Evolutionary conservation across 1,140 invertebrate genomes (phyloP).

Genomic region (Wiebesia pumilae): DNA sequence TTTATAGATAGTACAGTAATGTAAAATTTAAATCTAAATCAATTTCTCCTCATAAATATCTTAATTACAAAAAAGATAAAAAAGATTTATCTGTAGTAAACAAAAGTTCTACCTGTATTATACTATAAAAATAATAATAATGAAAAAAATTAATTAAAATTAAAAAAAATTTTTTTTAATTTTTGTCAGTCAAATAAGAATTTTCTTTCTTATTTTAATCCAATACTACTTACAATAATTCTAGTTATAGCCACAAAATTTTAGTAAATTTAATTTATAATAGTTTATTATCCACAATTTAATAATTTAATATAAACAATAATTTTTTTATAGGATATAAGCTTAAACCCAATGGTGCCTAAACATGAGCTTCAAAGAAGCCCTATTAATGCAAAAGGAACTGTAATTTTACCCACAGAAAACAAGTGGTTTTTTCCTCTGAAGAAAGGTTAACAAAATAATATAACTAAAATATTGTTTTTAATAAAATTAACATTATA

Average conservation of each 20-base stretch:
- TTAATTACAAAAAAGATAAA: not conserved
- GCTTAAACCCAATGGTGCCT: conserved; percentile 63
- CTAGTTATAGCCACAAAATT: too few relatives aligned
- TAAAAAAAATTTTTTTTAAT: too few relatives aligned
- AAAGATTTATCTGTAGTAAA: not conserved
- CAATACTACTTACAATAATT: conserved; percentile 14
- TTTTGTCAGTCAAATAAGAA: too few relatives aligned
- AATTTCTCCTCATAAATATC: not conserved
- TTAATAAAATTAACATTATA: too few relatives aligned
- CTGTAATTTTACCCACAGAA: not conserved
- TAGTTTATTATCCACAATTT: not conserved
- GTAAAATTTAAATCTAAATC: conserved; percentile 26
- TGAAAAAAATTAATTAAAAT: too few relatives aligned
- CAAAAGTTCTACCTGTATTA: not conserved
- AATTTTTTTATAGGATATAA: conserved; percentile 38
- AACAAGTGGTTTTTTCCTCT: conserved; percentile 48
- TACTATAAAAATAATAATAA: not conserved
- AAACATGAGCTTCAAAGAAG: conserved; percentile 58
- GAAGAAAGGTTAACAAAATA: conserved; percentile 20
- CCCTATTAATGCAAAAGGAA: conserved; percentile 42
- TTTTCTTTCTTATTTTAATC: too few relatives aligned
- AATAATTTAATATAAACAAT: not conserved
- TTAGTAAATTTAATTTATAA: conserved; percentile 21
- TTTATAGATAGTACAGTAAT: not conserved
- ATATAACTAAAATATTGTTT: too few relatives aligned